Conservation (phyloP, 2,113 vertebrate genomes). For the Strix uralensis region DNA sequence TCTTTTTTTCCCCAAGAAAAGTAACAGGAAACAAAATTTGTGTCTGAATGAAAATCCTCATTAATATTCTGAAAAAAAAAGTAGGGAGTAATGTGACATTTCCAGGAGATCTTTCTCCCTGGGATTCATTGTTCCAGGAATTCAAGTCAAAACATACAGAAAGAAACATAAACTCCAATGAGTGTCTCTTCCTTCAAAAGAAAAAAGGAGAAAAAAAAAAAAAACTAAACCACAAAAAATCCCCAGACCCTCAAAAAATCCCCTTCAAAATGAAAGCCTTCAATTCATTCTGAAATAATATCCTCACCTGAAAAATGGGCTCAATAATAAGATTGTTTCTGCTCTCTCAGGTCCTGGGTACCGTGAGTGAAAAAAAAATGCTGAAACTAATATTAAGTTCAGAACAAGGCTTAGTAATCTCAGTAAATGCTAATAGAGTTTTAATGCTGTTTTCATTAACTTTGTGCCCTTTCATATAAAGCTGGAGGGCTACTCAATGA, state of each 20-base stretch:
- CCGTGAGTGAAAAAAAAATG: neutral
- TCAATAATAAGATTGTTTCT: neutral
- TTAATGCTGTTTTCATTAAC: slow-evolving; percentile 71
- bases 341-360: neutral
- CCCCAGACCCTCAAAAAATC: neutral
- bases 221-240: neutral
- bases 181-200: neutral
- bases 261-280: neutral
- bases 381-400: neutral
- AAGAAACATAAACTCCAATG: neutral
- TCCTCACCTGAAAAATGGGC: neutral
- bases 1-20: neutral
- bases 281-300: neutral
- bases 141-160: neutral
- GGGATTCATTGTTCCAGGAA: neutral
- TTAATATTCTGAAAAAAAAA: neutral
- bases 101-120: neutral
- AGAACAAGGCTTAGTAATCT: slow-evolving; percentile 20
- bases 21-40: neutral
- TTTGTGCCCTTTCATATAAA: slow-evolving; percentile 57
- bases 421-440: slow-evolving; percentile 43
- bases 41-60: neutral
- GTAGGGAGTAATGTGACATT: neutral
- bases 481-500: slow-evolving; percentile 51
- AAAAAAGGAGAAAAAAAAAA: neutral